Evolutionary conservation across 2,797 vertebrate genomes (phyloP).

Genomic region (Semaprochilodus insignis): DNA sequence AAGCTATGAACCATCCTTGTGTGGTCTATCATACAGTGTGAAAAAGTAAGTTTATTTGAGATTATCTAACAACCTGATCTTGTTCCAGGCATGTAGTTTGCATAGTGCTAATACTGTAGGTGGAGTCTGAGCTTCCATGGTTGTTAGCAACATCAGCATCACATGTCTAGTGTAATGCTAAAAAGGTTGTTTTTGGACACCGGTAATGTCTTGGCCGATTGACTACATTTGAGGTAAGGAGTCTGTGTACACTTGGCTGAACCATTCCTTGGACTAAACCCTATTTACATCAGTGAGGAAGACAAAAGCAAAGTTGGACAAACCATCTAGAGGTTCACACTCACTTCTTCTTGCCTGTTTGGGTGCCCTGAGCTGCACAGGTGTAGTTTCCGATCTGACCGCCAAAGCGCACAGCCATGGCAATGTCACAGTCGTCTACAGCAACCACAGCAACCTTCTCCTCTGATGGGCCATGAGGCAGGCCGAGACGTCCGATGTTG

Average conservation of each 20-base stretch:
- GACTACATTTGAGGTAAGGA: neutral
- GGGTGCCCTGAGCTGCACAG: slow-evolving; percentile 94
- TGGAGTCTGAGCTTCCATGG: too few species aligned
- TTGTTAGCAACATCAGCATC: too few species aligned
- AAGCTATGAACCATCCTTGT: too few species aligned
- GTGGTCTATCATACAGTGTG: too few species aligned
- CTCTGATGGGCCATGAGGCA: slow-evolving; percentile 92
- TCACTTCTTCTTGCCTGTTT: slow-evolving; percentile 96
- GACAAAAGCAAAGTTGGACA: neutral
- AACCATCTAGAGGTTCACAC: slow-evolving; percentile 40
- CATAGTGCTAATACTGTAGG: too few species aligned
- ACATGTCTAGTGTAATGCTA: neutral
- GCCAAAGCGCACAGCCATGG: slow-evolving; percentile 92
- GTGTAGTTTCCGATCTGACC: slow-evolving; percentile 93
- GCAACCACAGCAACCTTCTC: slow-evolving; percentile 96
- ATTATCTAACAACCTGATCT: too few species aligned
- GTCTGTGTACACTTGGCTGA: neutral
- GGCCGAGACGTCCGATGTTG: slow-evolving; percentile 90
- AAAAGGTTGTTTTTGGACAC: neutral
- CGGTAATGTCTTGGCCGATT: too few species aligned
- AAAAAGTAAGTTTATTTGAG: too few species aligned
- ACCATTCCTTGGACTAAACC: neutral
- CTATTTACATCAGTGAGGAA: neutral
- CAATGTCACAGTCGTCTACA: slow-evolving; percentile 93
- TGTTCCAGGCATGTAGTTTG: neutral